These are phyloP conservation scores for Rhinogobio ventralis DNA, from an alignment of 2,797 vertebrate genomes.

Conservation along the genomic window DNA sequence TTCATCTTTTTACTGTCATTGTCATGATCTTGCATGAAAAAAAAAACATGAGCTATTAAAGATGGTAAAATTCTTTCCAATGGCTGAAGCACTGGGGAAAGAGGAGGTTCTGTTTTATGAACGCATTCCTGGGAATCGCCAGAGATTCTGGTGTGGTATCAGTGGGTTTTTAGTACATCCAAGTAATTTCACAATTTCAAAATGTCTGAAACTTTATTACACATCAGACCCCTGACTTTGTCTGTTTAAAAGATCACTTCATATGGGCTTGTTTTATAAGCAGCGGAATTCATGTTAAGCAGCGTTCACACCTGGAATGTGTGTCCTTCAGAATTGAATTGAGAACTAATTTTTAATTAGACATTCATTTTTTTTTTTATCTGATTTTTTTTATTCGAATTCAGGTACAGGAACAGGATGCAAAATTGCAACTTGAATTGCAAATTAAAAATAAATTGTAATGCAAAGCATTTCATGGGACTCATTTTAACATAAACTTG, in stretches of 20 bases:
- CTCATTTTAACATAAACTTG: too few species aligned
- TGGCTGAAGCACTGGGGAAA: background rate
- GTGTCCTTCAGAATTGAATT: background rate
- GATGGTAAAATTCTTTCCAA: background rate
- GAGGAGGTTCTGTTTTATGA: background rate
- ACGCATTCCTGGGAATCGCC: slow-evolving; percentile 27
- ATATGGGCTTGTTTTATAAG: background rate
- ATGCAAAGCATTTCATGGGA: background rate
- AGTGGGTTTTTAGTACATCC: slow-evolving; percentile 30
- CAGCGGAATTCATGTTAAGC: background rate
- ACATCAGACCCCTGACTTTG: background rate
- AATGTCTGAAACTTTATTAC: background rate
- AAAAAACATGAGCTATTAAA: background rate
- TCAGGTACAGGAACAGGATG: too few species aligned
- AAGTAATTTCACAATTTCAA: slow-evolving; percentile 8
- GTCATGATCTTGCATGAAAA: background rate
- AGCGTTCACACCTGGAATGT: background rate
- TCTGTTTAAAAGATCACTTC: background rate
- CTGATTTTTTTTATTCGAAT: background rate
- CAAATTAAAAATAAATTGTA: background rate
- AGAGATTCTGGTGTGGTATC: slow-evolving; percentile 34
- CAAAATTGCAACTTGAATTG: background rate
- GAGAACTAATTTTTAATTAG: background rate
- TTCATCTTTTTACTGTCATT: background rate
- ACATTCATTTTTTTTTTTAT: background rate